Conservation (phyloP, 1,140 invertebrate species). For the Neuroterus valhalla region DNA sequence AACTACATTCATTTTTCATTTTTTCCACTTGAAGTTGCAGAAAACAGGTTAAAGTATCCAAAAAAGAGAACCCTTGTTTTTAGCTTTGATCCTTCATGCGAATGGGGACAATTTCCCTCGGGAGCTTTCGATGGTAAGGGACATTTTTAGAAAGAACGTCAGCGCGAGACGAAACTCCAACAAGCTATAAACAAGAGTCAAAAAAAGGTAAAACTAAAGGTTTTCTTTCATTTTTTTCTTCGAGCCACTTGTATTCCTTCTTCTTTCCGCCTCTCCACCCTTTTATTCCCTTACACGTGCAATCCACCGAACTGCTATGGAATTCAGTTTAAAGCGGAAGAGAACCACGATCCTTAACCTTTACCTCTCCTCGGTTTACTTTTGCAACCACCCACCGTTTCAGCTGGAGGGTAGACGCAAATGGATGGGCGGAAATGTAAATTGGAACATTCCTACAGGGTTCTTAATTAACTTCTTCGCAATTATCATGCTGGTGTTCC, state of each 20-base stretch:
- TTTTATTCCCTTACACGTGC: conserved; percentile 36
- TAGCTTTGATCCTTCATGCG: not conserved
- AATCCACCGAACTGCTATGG: conserved; percentile 43
- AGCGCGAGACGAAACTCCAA: conserved; percentile 34
- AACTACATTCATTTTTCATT: no score
- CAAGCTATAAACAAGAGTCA: conserved; percentile 44
- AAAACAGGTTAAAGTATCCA: not conserved
- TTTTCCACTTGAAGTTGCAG: not conserved
- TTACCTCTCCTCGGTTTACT: conserved; percentile 20
- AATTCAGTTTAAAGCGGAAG: conserved; percentile 49
- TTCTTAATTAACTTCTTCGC: conserved; percentile 62
- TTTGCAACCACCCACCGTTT: conserved; percentile 16
- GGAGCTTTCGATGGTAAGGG: not conserved
- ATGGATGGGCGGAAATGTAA: conserved; percentile 57
- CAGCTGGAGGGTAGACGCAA: conserved; percentile 35
- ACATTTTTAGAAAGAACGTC: conserved; percentile 1
- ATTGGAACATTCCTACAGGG: conserved; percentile 51
- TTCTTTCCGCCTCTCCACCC: conserved; percentile 30
- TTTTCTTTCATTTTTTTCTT: conserved; percentile 16
- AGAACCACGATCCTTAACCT: conserved; percentile 32
- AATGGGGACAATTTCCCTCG: conserved; percentile 25
- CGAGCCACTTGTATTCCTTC: conserved; percentile 33
- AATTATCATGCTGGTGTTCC: conserved; percentile 54
- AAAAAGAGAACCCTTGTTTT: not conserved
- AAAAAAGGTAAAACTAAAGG: conserved; percentile 14